phyloP scores from a whole-genome alignment of 2,888 invertebrate species.

The Dicyrtomina minuta region DNA sequence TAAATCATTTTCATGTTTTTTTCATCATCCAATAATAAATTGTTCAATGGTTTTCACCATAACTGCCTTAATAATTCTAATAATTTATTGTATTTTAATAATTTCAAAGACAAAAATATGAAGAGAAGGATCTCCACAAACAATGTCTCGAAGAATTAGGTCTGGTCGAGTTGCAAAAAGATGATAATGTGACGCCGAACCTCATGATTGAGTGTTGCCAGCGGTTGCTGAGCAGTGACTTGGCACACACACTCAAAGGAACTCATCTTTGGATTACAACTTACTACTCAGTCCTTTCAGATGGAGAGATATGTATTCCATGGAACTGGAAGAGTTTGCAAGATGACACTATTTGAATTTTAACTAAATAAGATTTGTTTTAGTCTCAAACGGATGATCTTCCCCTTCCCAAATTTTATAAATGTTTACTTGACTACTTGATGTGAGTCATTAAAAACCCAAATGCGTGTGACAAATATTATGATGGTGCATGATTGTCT shows the following conservation, averaged over 20 bases:
- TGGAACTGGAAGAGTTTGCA: constrained; percentile 74
- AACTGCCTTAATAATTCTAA: background rate
- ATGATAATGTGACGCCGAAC: constrained; percentile 85
- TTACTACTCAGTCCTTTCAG: constrained; percentile 86
- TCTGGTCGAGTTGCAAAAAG: constrained; percentile 75
- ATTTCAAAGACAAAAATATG: constrained; percentile 69
- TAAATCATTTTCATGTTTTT: constrained; percentile 55
- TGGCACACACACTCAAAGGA: constrained; percentile 63
- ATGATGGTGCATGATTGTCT: too few species aligned
- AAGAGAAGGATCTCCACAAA: constrained; percentile 72
- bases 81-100: background rate
- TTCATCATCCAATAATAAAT: background rate
- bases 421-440: too few species aligned
- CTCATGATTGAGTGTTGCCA: constrained; percentile 85
- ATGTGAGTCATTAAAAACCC: too few species aligned
- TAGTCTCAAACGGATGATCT: too few species aligned
- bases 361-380: too few species aligned
- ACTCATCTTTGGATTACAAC: constrained; percentile 78
- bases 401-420: too few species aligned
- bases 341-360: background rate
- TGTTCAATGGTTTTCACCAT: too few species aligned
- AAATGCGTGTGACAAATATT: too few species aligned
- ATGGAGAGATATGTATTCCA: constrained; percentile 88
- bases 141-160: constrained; percentile 67
- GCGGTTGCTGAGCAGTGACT: constrained; percentile 62